These are phyloP conservation scores for Pseudomyrmex flavicornis DNA, from an alignment of 1,140 invertebrate species.

Conservation along the genomic window DNA sequence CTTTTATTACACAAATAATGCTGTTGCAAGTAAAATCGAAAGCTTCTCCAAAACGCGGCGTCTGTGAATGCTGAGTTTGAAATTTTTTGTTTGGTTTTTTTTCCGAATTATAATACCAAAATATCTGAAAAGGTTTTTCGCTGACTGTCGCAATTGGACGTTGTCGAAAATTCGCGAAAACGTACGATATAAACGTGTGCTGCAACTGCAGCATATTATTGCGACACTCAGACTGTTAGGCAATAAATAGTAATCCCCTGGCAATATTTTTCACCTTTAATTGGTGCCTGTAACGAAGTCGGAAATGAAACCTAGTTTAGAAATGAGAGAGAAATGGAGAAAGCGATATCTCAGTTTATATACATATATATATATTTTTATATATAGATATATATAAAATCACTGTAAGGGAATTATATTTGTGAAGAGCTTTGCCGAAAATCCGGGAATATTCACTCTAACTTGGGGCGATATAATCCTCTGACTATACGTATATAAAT, in stretches of 20 bases:
- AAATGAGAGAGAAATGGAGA: neutral
- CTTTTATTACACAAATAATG: neutral
- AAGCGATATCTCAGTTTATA: constrained; percentile 15
- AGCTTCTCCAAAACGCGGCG: no score
- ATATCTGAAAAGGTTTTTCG: constrained; percentile 1
- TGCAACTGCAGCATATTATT: constrained; percentile 7
- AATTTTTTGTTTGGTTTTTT: neutral
- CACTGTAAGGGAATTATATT: no score
- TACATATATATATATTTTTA: no score
- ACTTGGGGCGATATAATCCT: constrained; percentile 1
- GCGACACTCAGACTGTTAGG: neutral
- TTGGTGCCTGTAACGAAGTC: neutral
- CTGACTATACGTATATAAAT: neutral
- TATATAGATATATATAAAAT: no score
- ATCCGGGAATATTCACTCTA: constrained; percentile 2
- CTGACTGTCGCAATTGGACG: no score
- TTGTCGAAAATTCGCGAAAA: neutral
- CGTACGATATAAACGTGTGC: neutral
- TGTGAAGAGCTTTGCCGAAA: neutral
- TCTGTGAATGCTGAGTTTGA: no score
- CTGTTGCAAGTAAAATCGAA: constrained; percentile 1
- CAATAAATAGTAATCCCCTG: constrained; percentile 28
- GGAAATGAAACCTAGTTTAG: neutral
- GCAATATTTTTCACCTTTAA: constrained; percentile 33
- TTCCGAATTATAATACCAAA: constrained; percentile 7